Evolutionary conservation across 2,797 vertebrate species (phyloP).

Genomic region (Avahi laniger): DNA sequence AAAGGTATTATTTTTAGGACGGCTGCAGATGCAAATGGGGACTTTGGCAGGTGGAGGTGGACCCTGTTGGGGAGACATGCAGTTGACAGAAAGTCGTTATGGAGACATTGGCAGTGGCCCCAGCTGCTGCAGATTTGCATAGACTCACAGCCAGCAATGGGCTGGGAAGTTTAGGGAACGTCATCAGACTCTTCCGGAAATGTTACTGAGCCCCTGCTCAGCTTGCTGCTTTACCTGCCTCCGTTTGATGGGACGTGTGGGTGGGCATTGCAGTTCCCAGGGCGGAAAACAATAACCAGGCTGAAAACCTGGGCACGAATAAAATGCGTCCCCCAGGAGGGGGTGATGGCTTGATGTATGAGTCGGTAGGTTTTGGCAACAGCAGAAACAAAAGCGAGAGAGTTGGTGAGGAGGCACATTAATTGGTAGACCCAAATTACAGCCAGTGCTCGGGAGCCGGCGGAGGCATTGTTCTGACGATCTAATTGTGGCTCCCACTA

Average conservation of each 20-base stretch:
- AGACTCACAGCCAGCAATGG: not conserved
- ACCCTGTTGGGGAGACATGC: not conserved
- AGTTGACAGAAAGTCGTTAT: not conserved
- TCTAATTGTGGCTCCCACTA: not conserved
- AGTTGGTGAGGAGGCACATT: not conserved
- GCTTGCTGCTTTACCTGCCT: not conserved
- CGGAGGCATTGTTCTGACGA: not conserved
- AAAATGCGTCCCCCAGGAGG: not conserved
- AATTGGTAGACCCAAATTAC: not conserved
- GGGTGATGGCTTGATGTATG: not conserved
- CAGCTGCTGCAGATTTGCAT: not conserved
- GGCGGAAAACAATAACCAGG: not conserved
- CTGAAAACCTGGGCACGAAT: not conserved
- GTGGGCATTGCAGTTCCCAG: accelerated
- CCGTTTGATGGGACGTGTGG: not conserved
- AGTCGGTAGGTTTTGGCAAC: not conserved
- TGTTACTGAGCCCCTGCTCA: not conserved
- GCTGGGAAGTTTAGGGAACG: not conserved
- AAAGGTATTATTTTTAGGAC: not conserved
- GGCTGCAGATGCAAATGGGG: not conserved
- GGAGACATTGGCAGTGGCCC: not conserved
- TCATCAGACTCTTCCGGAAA: not conserved
- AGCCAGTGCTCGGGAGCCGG: accelerated
- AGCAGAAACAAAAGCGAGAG: not conserved
- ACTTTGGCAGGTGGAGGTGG: not conserved